A percentile compares a stretch with the other conserved stretches of the same genome.
phyloP scores from a whole-genome alignment of 2,797 vertebrate genomes.

The Ctenochaetus hawaiiensis region DNA sequence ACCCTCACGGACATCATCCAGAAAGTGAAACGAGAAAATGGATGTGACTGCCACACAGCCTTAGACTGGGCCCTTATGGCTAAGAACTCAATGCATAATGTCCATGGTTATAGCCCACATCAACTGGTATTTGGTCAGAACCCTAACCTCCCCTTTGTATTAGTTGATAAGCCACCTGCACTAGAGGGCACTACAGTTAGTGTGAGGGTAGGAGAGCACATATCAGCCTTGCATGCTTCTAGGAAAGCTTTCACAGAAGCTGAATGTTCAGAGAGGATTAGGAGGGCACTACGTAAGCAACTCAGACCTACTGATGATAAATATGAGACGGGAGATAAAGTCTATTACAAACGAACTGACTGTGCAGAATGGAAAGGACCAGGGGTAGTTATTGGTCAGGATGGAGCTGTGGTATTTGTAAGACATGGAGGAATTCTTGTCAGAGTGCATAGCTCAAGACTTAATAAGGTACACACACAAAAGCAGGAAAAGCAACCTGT shows the following conservation, averaged over 20 bases:
- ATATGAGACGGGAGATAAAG: constrained; percentile 40
- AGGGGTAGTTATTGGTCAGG: constrained; percentile 52
- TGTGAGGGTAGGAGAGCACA: constrained; percentile 36
- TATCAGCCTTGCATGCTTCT: constrained; percentile 39
- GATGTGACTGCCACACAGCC: constrained; percentile 45
- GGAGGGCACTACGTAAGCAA: constrained; percentile 38
- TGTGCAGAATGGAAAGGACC: constrained; percentile 52
- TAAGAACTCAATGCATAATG: constrained; percentile 51
- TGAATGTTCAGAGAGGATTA: constrained; percentile 52
- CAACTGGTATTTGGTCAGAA: constrained; percentile 53
- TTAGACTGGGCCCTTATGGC: constrained; percentile 59
- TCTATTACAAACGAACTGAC: constrained; percentile 45
- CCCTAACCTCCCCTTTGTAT: constrained; percentile 30
- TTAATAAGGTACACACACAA: background rate
- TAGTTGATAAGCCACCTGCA: constrained; percentile 38
- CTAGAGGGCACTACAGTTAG: constrained; percentile 25
- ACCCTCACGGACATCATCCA: constrained; percentile 35
- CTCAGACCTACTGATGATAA: constrained; percentile 33
- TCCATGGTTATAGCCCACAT: constrained; percentile 49
- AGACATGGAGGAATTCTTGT: constrained; percentile 33
- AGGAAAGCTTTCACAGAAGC: constrained; percentile 60
- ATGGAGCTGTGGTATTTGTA: constrained; percentile 51
- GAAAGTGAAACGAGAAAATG: constrained; percentile 35
- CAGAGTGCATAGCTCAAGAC: constrained; percentile 1
- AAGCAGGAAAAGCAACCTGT: background rate